Conservation (phyloP, 2,797 vertebrate genomes). For the Sphenopsis melanotis region DNA sequence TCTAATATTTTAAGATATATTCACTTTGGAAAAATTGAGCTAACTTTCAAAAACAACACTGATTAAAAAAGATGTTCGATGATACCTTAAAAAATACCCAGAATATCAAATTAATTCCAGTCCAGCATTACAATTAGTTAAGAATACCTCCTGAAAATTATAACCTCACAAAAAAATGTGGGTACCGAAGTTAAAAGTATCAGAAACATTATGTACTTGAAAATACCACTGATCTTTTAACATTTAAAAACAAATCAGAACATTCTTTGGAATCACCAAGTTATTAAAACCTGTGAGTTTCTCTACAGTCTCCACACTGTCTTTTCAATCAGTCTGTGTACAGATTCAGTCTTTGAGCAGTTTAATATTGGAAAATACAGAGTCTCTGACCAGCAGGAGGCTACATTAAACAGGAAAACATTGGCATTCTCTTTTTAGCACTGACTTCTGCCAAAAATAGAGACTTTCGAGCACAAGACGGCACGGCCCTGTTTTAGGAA, state of each 20-base stretch:
- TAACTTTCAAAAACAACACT: conserved; percentile 69
- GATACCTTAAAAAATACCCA: conserved; percentile 76
- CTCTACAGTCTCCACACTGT: conserved; percentile 63
- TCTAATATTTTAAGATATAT: conserved; percentile 50
- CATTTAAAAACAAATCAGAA: conserved; percentile 69
- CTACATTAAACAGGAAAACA: conserved; percentile 59
- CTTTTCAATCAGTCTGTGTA: conserved; percentile 51
- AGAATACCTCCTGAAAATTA: conserved; percentile 73
- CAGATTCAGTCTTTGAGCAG: conserved; percentile 62
- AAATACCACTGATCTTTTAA: conserved; percentile 71
- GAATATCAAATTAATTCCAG: conserved; percentile 75
- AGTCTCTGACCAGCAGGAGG: conserved; percentile 71
- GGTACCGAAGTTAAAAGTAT: conserved; percentile 71
- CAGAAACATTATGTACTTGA: conserved; percentile 73
- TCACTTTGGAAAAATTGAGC: not conserved
- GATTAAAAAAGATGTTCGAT: conserved; percentile 71
- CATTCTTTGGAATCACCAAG: conserved; percentile 79
- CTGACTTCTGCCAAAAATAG: conserved; percentile 70
- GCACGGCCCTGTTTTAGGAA: conserved; percentile 59
- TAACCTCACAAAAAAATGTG: conserved; percentile 72
- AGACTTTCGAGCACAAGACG: conserved; percentile 63
- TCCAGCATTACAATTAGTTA: conserved; percentile 65
- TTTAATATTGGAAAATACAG: conserved; percentile 35
- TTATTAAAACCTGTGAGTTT: conserved; percentile 66
- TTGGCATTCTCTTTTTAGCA: conserved; percentile 45